Percentiles rank a stretch among this genome's conserved stretches.
Evolutionary conservation across 2,113 vertebrate species (phyloP).

Genomic region (Thryonomys swinderianus): DNA sequence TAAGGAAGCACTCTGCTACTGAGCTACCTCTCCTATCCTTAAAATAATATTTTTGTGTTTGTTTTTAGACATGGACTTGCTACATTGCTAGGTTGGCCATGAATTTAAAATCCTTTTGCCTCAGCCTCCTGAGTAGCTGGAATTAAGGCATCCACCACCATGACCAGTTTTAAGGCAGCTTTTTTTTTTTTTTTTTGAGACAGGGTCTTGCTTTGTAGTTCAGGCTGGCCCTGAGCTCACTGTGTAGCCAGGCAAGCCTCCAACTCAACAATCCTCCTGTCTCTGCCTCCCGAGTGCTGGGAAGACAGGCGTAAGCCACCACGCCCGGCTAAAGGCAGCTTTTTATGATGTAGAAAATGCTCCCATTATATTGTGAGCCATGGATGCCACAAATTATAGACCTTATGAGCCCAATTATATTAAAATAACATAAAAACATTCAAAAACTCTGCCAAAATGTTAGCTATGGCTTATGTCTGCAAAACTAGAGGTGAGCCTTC

Average conservation of each 20-base stretch:
- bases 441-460: background rate
- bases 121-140: background rate
- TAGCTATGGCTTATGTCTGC: background rate
- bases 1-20: background rate
- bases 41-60: background rate
- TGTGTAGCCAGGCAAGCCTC: too few species aligned
- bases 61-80: background rate
- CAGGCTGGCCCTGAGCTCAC: too few species aligned
- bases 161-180: background rate
- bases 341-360: background rate
- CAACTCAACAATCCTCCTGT: too few species aligned
- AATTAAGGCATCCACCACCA: background rate
- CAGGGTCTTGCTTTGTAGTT: too few species aligned
- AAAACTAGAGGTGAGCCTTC: background rate
- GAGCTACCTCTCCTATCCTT: background rate
- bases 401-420: background rate
- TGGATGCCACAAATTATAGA: background rate
- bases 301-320: too few species aligned
- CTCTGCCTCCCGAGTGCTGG: too few species aligned
- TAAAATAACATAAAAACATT: background rate
- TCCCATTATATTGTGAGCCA: background rate
- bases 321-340: too few species aligned
- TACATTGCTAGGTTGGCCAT: background rate
- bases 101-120: background rate
- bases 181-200: too few species aligned